Base-by-base conservation (phyloP, 2,888 invertebrate genomes). In the Nysson spinosus region DNA sequence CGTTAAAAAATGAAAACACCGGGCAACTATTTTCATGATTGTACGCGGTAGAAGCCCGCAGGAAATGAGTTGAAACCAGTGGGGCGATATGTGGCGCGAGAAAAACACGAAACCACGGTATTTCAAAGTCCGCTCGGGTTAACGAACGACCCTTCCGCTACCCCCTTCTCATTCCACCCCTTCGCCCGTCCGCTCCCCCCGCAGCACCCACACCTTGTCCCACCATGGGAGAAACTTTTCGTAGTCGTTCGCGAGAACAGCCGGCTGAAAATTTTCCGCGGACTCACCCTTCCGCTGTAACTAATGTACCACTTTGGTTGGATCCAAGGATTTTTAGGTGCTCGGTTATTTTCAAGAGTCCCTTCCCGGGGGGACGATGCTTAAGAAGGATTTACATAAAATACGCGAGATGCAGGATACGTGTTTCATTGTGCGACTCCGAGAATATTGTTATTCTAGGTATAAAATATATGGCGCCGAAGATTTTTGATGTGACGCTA, bases 91-190 rank as follows among this genome's bases (percentile, higher is more conserved):
- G 69, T 52, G 42, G 55, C 40, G 55, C 37, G 62, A 55, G 61
- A 67, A 72, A 79, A 77, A 79, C 61, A 79, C 52, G 65, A 62
- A 67, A 67, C 66, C 65, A 39, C 69, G 44, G 57, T 61, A 69
- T 76, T 72, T 67, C 68, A 75, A 70, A 78, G 72, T 69, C 63
- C 62, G 19, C 32, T 26, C 49, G 62, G 52, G 62, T 57, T 69
- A 64, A 72, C 71, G 69, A 69, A 73, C 65, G 54, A 51, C 51
- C 37, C 50, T 11, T 42, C 17, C 32, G 20, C 16, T 32, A 4
- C 40, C 40, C 42, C 34, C 22, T 44, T 43, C 34, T 49, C 35
- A 12, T 40, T 43, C 26, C 6, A 11, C 12, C 30, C 17, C 12
- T 11, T 37, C 20, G n/a, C 17, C 28, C 9, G 46, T 40, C 26